Evolutionary conservation across 1,140 invertebrate species (phyloP), one percentile per base, ranked within the genome.

Genomic region (Drosophila prosaltans): DNA sequence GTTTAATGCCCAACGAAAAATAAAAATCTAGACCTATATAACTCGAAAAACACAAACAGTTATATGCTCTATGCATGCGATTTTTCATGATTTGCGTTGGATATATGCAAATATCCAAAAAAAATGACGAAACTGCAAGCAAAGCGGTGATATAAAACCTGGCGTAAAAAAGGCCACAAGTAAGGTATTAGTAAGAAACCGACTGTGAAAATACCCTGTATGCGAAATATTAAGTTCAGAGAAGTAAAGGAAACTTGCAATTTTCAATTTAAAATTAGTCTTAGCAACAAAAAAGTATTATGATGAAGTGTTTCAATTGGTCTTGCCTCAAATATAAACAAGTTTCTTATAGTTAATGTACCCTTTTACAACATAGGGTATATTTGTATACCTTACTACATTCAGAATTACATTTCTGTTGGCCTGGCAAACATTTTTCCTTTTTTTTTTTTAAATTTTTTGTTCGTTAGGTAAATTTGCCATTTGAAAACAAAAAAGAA

Each of bases 391-490:
- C 16, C 2, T 48, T 24, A 7, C 5, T 9, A 39, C 16, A 39
- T 39, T 24, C 32, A 39, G 5, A 16, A 59, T 24, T 5, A n/a
- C 26, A 24, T 5, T 55, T 5, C 4, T 9, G 24, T 9, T 10
- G 26, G 55, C 16, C 8, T 21, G 24, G 55, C 10, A 36, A 9
- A 58, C 16, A 3, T n/a, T 36, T 58, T 58, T 16, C 16, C 16
- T 16, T 16, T 16, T 16, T 16, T 16, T 57, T 7, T n/a, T 2
- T n/a, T 16, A 21, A 58, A 58, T 21, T 48, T 51, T 26, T 7
- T 59, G 57, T 59, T 59, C 21, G 57, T 39, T 39, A 39, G 57
- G 57, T 59, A 59, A 59, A 59, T 57, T 57, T 57, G 54, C 54
- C 28, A 57, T 57, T 57, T 16, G 54, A 28, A 28, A 30, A 39